Evolutionary conservation across 2,888 invertebrate species (phyloP), one percentile per base, ranked within the genome.

Genomic region (Netelia inedita): DNA sequence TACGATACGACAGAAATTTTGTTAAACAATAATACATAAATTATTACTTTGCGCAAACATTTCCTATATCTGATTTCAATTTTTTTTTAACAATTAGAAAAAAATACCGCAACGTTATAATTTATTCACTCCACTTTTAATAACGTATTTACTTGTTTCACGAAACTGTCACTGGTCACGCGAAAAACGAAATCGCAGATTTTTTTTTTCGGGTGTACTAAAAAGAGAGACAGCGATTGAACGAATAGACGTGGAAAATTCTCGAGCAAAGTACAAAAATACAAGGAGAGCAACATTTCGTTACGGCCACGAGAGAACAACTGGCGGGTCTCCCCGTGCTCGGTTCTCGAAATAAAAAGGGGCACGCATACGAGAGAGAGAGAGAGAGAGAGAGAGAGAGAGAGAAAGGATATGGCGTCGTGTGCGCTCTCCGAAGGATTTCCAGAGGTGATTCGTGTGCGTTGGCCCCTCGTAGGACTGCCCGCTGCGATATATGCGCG

Each of bases 401-500:
- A 73, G 61, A 73, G 35, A 72, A 76, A 46, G 50, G 78, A 74
- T 55, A 73, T 55, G 68, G 28, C 28, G 28, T 28, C 28, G 28
- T 28, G 28, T 28, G 28, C 28, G 28, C 28, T 28, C 28, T 28
- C 28, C 28, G 68, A 76, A 16, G 9, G 35, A 19, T 55, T 66
- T 61, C 23, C 50, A 65, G 50, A 69, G 78, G 50, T 69, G 46
- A 78, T 61, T 69, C 69, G 69, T 69, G 28, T 19, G 53, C 16
- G 89, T 90, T 90, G 90, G 89, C 88, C 90, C 88, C 89, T 89
- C 71, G 21, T 28, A 28, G 28, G 81, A 69, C 79, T 82, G 76
- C 92, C 92, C 89, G 92, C 92, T 93, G 93, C 90, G 93, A 92
- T 92, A 53, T 53, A 76, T 68, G 53, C 65, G 90, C 91, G 90